A percentile compares a stretch with the other conserved stretches of the same genome.
phyloP scores from a whole-genome alignment of 2,888 invertebrate genomes.

The Helobdella robusta region DNA sequence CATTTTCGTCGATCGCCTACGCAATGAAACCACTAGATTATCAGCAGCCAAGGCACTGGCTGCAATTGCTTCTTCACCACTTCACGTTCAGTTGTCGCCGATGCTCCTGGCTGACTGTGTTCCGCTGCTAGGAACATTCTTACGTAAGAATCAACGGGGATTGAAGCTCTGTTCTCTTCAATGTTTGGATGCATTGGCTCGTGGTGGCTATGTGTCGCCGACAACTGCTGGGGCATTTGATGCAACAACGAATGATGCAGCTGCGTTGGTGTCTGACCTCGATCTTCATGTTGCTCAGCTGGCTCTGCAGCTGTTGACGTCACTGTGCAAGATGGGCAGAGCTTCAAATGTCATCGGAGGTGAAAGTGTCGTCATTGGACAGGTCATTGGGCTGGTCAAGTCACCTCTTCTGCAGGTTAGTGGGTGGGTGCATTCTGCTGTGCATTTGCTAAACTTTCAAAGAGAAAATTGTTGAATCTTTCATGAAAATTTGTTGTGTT shows the following conservation, averaged over 20 bases:
- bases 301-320: constrained; percentile 46
- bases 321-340: constrained; percentile 43
- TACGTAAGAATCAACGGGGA: constrained; percentile 90
- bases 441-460: too few relatives aligned
- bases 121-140: constrained; percentile 81
- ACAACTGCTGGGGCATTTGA: constrained; percentile 65
- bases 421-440: too few relatives aligned
- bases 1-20: constrained; percentile 83
- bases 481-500: neutral
- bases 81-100: constrained; percentile 71
- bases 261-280: constrained; percentile 78
- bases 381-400: constrained; percentile 74
- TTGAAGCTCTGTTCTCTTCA: constrained; percentile 81
- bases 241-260: constrained; percentile 76
- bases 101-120: constrained; percentile 74
- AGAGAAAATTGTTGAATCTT: neutral
- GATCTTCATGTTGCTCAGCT: constrained; percentile 90
- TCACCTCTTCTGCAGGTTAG: constrained; percentile 76
- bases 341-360: constrained; percentile 40
- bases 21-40: constrained; percentile 90
- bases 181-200: constrained; percentile 77
- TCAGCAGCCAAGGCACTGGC: constrained; percentile 92
- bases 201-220: constrained; percentile 53
- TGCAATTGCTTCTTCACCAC: constrained; percentile 70
- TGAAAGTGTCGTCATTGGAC: constrained; percentile 43